Evolutionary conservation across 2,797 vertebrate genomes (phyloP).

Genomic region (Anguilla pacifica): DNA sequence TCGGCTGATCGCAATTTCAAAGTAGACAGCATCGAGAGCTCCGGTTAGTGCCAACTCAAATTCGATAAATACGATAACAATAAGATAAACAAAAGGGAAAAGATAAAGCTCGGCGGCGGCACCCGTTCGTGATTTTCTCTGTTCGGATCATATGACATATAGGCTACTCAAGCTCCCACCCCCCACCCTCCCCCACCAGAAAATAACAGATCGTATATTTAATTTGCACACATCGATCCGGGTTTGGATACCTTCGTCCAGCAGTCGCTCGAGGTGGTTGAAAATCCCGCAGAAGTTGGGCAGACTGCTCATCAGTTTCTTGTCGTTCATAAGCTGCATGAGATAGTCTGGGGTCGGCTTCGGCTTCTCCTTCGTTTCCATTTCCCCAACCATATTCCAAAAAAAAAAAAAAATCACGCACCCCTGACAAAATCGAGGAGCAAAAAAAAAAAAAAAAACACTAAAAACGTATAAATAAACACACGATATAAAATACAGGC

Average conservation of each 20-base stretch:
- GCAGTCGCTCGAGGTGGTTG: slow-evolving; percentile 79
- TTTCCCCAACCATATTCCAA: slow-evolving; percentile 86
- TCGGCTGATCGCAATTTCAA: not conserved
- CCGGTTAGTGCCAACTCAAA: too few species aligned
- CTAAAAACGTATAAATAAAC: slow-evolving; percentile 44
- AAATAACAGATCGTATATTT: not conserved
- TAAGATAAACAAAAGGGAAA: not conserved
- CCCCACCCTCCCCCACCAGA: not conserved
- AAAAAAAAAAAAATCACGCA: slow-evolving; percentile 33
- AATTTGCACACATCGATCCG: not conserved
- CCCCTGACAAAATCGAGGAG: slow-evolving; percentile 69
- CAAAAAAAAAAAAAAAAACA: slow-evolving; percentile 5
- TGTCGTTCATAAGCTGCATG: slow-evolving; percentile 90
- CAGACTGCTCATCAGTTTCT: slow-evolving; percentile 87
- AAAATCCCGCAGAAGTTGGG: slow-evolving; percentile 90
- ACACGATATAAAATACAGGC: slow-evolving; percentile 38
- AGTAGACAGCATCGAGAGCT: not conserved
- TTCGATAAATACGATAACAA: not conserved
- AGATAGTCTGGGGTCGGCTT: slow-evolving; percentile 97
- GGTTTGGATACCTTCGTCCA: slow-evolving; percentile 74
- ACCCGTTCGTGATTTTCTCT: not conserved
- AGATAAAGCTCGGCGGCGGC: not conserved
- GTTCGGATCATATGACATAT: slow-evolving; percentile 2
- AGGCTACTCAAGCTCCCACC: not conserved
- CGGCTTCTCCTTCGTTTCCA: slow-evolving; percentile 96